These are phyloP conservation scores for Drosophila phalerata DNA, from an alignment of 2,888 invertebrate species.

Conservation along the genomic window DNA sequence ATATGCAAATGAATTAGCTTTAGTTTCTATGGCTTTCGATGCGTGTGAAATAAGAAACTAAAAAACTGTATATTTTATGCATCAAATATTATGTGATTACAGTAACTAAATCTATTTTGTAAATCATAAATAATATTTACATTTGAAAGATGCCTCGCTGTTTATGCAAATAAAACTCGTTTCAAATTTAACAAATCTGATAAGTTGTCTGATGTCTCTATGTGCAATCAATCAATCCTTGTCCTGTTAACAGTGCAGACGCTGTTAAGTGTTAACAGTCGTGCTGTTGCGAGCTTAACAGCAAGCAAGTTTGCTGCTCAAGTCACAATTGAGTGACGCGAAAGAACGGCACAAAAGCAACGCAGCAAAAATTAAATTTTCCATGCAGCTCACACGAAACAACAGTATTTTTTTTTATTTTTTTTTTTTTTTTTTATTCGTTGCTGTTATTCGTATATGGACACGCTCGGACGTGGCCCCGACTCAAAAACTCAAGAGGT, in stretches of 20 bases:
- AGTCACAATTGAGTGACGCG: constrained; percentile 43
- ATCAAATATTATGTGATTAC: constrained; percentile 17
- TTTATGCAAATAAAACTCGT: constrained; percentile 69
- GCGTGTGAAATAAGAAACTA: constrained; percentile 48
- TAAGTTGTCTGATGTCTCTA: constrained; percentile 3
- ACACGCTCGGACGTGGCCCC: constrained; percentile 47
- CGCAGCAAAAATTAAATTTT: constrained; percentile 66
- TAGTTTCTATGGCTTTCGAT: constrained; percentile 66
- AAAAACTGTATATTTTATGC: constrained; percentile 22
- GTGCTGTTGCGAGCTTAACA: constrained; percentile 10
- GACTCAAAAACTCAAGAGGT: constrained; percentile 11
- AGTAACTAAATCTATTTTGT: constrained; percentile 32
- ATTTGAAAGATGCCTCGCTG: constrained; percentile 33
- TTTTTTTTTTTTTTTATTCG: constrained; percentile 39
- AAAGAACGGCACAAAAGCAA: constrained; percentile 57
- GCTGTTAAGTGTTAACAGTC: not conserved
- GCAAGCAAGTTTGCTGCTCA: constrained; percentile 40
- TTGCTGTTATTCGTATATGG: constrained; percentile 47
- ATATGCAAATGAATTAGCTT: constrained; percentile 57
- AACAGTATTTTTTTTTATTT: constrained; percentile 54
- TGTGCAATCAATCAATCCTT: constrained; percentile 54
- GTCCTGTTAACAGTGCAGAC: constrained; percentile 16
- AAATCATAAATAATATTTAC: constrained; percentile 65
- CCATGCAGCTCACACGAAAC: constrained; percentile 76
- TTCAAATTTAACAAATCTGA: constrained; percentile 45